phyloP scores from a whole-genome alignment of 1,140 invertebrate genomes.

The Grapholita molesta region DNA sequence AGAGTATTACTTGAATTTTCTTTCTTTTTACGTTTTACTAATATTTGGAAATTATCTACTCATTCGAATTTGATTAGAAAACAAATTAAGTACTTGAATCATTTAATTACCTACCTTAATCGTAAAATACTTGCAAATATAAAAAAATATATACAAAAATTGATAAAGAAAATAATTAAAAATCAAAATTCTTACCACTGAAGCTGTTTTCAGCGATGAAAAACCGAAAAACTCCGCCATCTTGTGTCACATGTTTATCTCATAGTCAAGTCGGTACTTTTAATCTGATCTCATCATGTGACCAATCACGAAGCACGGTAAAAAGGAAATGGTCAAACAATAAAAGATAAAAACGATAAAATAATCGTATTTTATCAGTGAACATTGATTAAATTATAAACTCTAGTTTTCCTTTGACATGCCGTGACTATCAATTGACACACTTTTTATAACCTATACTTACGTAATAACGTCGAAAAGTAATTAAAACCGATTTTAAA shows the following conservation, averaged over 20 bases:
- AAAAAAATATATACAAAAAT: neutral
- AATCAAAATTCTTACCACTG: conserved; percentile 45
- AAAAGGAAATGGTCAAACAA: conserved; percentile 33
- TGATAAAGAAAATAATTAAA: neutral
- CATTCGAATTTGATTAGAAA: no score
- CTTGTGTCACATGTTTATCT: conserved; percentile 70
- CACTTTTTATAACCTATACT: conserved; percentile 32
- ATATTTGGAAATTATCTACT: no score
- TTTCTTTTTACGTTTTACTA: no score
- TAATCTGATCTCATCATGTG: conserved; percentile 55
- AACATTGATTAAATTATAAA: conserved; percentile 19
- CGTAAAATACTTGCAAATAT: neutral
- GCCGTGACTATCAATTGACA: conserved; percentile 29
- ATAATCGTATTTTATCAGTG: conserved; percentile 37
- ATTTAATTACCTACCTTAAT: neutral
- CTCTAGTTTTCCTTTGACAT: conserved; percentile 50
- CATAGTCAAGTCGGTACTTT: conserved; percentile 44
- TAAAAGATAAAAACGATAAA: conserved; percentile 39
- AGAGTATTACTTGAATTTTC: no score
- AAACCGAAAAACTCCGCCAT: conserved; percentile 61
- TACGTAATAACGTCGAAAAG: conserved; percentile 16
- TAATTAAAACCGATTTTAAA: conserved; percentile 27
- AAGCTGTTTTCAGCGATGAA: conserved; percentile 38
- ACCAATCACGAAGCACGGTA: conserved; percentile 60
- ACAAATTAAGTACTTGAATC: no score